Evolutionary conservation across 1,140 invertebrate species (phyloP), one percentile per base, ranked within the genome.

Genomic region (Branchinecta lindahli): DNA sequence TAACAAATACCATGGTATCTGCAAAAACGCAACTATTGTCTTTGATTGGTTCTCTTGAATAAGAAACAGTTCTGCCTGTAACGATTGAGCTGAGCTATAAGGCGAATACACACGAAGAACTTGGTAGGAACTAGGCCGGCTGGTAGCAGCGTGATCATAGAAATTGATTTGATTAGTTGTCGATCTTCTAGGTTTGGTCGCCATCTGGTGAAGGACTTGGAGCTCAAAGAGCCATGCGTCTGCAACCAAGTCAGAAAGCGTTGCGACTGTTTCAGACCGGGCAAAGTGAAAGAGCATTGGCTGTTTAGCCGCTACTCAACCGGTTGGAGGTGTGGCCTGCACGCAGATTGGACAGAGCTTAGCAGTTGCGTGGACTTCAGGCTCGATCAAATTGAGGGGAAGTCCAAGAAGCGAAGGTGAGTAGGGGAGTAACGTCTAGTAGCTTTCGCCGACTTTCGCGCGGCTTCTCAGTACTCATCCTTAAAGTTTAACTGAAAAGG

Each of bases 291-390:
- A 79, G 88, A 94, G 82, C 88, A 89, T 81, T 99, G 96, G 96
- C 83, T 99, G 67, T 98, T 99, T 81, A 97, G 94, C 77, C 85
- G 96, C 75, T 98, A 97, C 81, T 97, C 95, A 8, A 97, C 94
- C 18, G 96, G 96, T 67, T 99, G 96, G 96, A 92, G 92, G 76
- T 99, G 96, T 82, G 96, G 96, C 68, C 81, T 99, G 18, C 96
- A 99, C 81, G 94, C 96, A 9, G 92, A 99, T 81, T 99, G 94
- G 89, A 98, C 96, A 12, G 95, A 98, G 81, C 79, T 98, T 69
- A 93, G 91, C 10, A 86, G 85, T 76, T 91, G 92, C 80, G 92
- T 95, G 65, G 89, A 93, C 77, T 84, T 85, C 66, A 90, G 91
- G 75, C 82, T 94, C 74, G 89, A 93, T 77, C 86, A 90, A 80